A percentile compares a stretch with the other conserved stretches of the same genome.
Conservation (phyloP, 2,888 invertebrate species). For the Caenorhabditis sp. region DNA sequence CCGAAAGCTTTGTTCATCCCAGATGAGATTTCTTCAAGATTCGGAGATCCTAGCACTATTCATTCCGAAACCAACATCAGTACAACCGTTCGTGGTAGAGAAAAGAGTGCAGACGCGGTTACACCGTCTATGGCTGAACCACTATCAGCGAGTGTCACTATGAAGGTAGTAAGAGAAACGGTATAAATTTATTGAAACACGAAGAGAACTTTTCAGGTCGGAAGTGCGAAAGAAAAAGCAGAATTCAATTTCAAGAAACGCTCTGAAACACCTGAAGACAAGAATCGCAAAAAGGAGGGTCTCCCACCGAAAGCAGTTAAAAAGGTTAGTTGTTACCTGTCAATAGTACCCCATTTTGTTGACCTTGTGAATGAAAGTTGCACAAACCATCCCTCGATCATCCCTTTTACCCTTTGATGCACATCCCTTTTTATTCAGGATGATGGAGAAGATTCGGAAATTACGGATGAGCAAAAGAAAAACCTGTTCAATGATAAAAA, state of each 20-base stretch:
- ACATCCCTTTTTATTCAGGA: slow-evolving; percentile 37
- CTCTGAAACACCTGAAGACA: slow-evolving; percentile 44
- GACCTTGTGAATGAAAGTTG: not conserved
- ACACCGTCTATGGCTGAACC: slow-evolving; percentile 45
- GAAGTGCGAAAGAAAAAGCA: slow-evolving; percentile 40
- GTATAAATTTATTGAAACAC: not conserved
- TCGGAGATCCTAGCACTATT: slow-evolving; percentile 58
- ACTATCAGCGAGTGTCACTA: slow-evolving; percentile 46
- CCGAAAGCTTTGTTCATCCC: slow-evolving; percentile 67
- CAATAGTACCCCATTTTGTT: too few species aligned
- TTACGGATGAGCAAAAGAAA: not conserved
- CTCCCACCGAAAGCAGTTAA: slow-evolving; percentile 36
- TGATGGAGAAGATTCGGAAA: slow-evolving; percentile 5
- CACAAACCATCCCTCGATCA: slow-evolving; percentile 3
- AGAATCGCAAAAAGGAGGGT: slow-evolving; percentile 32
- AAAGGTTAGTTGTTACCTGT: not conserved
- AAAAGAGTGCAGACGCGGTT: slow-evolving; percentile 53
- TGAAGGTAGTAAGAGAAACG: too few species aligned
- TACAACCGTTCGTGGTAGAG: slow-evolving; percentile 52
- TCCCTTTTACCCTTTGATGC: slow-evolving; percentile 19
- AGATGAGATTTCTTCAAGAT: slow-evolving; percentile 66
- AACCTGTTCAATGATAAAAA: not conserved
- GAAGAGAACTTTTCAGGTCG: slow-evolving; percentile 25
- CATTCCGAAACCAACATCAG: slow-evolving; percentile 57
- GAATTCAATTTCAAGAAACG: slow-evolving; percentile 52